Percentiles rank a stretch among this genome's conserved stretches.
Evolutionary conservation across 2,888 invertebrate species (phyloP).

Genomic region (Heliconius sara): DNA sequence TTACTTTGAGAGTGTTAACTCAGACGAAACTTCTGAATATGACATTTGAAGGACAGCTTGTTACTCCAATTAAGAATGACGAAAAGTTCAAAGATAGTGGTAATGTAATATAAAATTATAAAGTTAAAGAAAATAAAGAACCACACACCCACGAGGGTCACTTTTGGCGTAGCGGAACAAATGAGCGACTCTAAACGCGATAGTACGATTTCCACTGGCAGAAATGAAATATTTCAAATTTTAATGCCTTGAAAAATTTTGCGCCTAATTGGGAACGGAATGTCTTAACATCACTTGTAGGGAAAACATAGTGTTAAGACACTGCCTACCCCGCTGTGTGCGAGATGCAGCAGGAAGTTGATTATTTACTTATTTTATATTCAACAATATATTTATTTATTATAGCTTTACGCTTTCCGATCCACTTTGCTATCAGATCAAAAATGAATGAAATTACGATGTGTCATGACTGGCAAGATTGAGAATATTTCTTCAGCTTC

Average conservation of each 20-base stretch:
- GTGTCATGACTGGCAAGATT: constrained; percentile 10
- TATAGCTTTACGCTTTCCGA: neutral
- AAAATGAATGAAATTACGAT: constrained; percentile 1
- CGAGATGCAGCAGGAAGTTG: too few species aligned
- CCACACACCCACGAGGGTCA: too few species aligned
- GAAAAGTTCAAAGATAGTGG: neutral
- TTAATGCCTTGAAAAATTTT: neutral
- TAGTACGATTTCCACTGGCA: too few species aligned
- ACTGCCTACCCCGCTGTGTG: too few species aligned
- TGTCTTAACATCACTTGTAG: too few species aligned
- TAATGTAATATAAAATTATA: neutral
- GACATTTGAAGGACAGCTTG: constrained; percentile 32
- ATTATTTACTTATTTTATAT: too few species aligned
- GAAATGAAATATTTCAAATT: neutral
- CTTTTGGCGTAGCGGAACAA: too few species aligned
- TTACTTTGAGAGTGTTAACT: constrained; percentile 44
- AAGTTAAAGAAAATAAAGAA: too few species aligned
- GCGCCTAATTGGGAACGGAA: too few species aligned
- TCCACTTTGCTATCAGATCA: neutral
- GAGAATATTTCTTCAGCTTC: neutral
- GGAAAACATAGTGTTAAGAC: too few species aligned
- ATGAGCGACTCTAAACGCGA: too few species aligned
- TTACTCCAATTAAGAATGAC: constrained; percentile 18
- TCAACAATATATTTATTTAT: neutral
- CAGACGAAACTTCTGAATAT: constrained; percentile 40